Conservation (phyloP, 2,888 invertebrate genomes). For the Drosophila multiciliata region DNA sequence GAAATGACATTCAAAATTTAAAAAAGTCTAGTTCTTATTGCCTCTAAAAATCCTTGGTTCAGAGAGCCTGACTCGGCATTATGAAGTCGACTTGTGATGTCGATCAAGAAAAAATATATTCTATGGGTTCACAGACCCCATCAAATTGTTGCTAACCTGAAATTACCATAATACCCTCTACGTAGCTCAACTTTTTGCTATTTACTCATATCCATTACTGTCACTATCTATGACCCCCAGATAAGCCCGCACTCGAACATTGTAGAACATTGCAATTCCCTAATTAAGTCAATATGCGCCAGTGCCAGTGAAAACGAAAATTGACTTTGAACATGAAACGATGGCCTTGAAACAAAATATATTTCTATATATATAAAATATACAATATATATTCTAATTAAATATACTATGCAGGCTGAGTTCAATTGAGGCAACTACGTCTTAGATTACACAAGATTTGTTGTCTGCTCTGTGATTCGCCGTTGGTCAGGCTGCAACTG, state of each 20-base stretch:
- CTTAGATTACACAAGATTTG: slow-evolving; percentile 69
- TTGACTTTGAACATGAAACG: slow-evolving; percentile 56
- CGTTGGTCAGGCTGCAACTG: slow-evolving; percentile 1
- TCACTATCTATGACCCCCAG: slow-evolving; percentile 42
- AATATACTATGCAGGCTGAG: slow-evolving; percentile 22
- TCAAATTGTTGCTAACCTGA: not conserved
- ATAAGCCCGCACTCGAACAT: not conserved
- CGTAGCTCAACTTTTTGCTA: too few species aligned
- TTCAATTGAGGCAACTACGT: slow-evolving; percentile 70
- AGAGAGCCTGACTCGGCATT: not conserved
- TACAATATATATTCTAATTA: slow-evolving; percentile 3
- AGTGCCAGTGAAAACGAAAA: slow-evolving; percentile 68
- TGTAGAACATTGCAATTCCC: slow-evolving; percentile 43
- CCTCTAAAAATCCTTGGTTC: not conserved
- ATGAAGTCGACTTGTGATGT: not conserved
- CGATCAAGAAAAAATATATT: not conserved
- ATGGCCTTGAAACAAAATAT: slow-evolving; percentile 47
- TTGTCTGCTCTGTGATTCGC: slow-evolving; percentile 9
- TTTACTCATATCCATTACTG: slow-evolving; percentile 23
- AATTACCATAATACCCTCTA: not conserved
- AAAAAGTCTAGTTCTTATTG: not conserved
- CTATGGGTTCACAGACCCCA: not conserved
- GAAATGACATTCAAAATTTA: not conserved
- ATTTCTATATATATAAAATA: not conserved
- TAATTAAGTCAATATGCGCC: slow-evolving; percentile 49